These are phyloP conservation scores for Melanargia galathea DNA, from an alignment of 2,888 invertebrate genomes.

Conservation along the genomic window DNA sequence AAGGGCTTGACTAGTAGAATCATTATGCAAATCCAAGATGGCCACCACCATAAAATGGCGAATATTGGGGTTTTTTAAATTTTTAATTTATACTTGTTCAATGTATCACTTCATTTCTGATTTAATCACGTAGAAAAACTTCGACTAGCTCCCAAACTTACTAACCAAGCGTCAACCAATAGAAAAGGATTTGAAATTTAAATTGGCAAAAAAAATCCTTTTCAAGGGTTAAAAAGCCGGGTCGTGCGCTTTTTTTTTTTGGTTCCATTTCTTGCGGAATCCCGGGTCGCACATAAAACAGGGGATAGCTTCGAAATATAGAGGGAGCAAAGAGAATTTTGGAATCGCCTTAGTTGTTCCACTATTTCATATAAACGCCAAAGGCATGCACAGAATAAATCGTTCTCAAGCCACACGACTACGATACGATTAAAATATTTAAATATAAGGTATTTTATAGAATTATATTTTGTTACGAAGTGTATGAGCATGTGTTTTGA, in stretches of 20 bases:
- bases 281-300: slow-evolving; percentile 11
- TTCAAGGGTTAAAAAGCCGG: not conserved
- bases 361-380: slow-evolving; percentile 37
- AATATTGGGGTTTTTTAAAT: no score
- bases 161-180: not conserved
- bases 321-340: slow-evolving; percentile 25
- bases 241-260: not conserved
- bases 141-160: no score
- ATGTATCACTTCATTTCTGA: no score
- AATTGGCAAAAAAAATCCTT: slow-evolving; percentile 2
- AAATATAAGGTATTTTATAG: no score
- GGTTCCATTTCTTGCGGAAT: slow-evolving; percentile 12
- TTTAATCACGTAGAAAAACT: not conserved
- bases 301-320: slow-evolving; percentile 23
- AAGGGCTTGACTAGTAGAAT: no score
- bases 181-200: not conserved
- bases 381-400: slow-evolving; percentile 33
- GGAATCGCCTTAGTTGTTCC: slow-evolving; percentile 32
- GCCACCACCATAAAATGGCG: no score
- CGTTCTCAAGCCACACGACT: slow-evolving; percentile 18
- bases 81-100: no score
- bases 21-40: no score
- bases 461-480: no score
- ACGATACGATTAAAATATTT: slow-evolving; percentile 5
- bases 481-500: no score